A percentile compares a stretch with the other conserved stretches of the same genome.
Evolutionary conservation across 2,113 vertebrate genomes (phyloP).

Genomic region (Conger conger): DNA sequence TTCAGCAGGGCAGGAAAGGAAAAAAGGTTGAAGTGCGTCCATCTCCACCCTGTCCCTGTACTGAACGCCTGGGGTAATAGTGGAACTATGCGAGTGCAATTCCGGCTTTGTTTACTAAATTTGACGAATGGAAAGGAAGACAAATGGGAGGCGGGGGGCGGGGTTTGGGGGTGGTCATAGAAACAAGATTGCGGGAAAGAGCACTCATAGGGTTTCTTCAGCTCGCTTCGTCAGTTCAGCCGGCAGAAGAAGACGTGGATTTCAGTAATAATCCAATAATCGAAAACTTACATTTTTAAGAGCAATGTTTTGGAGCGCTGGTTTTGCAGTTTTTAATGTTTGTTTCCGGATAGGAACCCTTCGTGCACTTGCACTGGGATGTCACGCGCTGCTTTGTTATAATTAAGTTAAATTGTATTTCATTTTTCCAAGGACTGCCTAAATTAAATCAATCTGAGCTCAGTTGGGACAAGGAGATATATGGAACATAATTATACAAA

Average conservation of each 20-base stretch:
- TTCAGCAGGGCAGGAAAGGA: neutral
- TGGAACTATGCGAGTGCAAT: neutral
- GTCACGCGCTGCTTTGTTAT: neutral
- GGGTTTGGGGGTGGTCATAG: neutral
- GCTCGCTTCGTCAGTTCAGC: neutral
- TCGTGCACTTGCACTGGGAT: neutral
- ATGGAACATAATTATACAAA: neutral
- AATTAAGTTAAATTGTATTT: neutral
- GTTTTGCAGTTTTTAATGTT: neutral
- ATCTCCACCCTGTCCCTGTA: neutral
- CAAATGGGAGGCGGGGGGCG: conserved; percentile 6
- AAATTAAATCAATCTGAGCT: neutral
- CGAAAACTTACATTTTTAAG: neutral
- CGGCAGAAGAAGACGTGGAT: neutral
- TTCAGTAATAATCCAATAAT: neutral
- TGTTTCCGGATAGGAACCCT: neutral
- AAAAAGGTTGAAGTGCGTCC: neutral
- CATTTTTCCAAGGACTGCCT: neutral
- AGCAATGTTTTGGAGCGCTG: neutral
- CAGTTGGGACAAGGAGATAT: neutral
- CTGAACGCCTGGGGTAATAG: neutral
- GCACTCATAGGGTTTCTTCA: neutral
- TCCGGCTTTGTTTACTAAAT: conserved; percentile 10
- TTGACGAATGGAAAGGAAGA: conserved; percentile 12
- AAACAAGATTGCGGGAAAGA: conserved; percentile 4